Base-by-base conservation (phyloP, 2,113 vertebrate genomes). In the Bujurquina vittata region DNA sequence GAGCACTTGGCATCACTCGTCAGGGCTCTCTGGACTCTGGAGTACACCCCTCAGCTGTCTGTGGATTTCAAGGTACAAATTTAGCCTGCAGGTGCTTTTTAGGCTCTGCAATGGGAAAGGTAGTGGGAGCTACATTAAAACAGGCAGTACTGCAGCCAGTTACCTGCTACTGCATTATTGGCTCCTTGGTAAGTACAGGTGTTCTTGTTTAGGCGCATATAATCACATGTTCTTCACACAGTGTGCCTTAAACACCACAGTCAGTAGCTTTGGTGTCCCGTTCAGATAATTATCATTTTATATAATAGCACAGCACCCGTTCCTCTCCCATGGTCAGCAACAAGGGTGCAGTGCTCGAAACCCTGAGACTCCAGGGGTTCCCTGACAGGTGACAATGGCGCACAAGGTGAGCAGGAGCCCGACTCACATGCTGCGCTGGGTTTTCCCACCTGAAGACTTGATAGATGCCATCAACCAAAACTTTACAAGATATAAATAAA, bases 41-140 rank as follows among this genome's bases (percentile, higher is more conserved):
- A 97, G 82, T 99, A 99, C 93, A 98, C 96, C 46, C 97, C 97
- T 23, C 96, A 97, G 93, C 96, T 98, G 87, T 98, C 97, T 1
- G 97, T 97, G 1, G 97, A 98, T 89, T 99, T 99, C 91, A 98
- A 99, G 97, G 97, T 98, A 94, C 55, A 57, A 10, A 46, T 58
- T 26, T 60, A 62, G 22, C 37, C 23, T 14, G 11, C 78, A 86
- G 73, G 65, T 76, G 57, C 54, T 73, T 10, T n/a, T 2, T 20
- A 12, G n/a, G n/a, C 40, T 33, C 7, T 65, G 31, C 14, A 31
- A 33, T 9, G 22, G 43, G 62, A 26, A 67, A 52, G 43, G 43
- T 29, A 7, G 15, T 69, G 43, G 5, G 11, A 52, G 52, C 6
- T 14, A 26, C 52, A 52, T 54, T 72, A 54, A 72, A 54, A 52